Conservation (phyloP, 2,797 vertebrate genomes). For the Schizopygopsis pylzovi region DNA sequence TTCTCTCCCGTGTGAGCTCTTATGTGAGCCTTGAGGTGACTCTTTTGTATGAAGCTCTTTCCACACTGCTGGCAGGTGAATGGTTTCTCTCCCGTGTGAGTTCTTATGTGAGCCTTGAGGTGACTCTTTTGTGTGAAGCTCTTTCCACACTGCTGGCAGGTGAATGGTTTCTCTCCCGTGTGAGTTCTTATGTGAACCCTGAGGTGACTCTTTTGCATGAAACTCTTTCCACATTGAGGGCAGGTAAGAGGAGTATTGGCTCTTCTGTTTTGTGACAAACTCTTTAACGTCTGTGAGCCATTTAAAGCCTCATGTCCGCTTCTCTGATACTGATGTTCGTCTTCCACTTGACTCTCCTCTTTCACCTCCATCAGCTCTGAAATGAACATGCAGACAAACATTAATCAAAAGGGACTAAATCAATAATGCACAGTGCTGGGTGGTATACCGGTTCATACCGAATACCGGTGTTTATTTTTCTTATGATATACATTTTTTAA, state of each 20-base stretch:
- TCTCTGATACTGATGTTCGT: not conserved
- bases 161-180: too few relatives aligned
- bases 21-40: slow-evolving; percentile 6
- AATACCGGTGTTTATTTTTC: too few relatives aligned
- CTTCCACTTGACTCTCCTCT: not conserved
- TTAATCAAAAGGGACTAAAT: not conserved
- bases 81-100: not conserved
- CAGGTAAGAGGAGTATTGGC: not conserved
- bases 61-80: slow-evolving; percentile 6
- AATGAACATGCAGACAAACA: not conserved
- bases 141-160: too few relatives aligned
- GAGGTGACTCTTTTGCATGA: not conserved
- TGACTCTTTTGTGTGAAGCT: too few relatives aligned
- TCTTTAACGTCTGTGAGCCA: not conserved
- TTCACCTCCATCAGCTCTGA: not conserved
- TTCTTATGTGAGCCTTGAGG: not conserved
- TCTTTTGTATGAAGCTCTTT: slow-evolving; percentile 7
- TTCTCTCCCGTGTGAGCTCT: slow-evolving; percentile 6
- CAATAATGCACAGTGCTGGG: too few relatives aligned
- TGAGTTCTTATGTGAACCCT: too few relatives aligned
- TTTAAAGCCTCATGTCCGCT: not conserved
- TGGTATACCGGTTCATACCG: too few relatives aligned
- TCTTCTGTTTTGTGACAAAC: not conserved
- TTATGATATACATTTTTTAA: too few relatives aligned
- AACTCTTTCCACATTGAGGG: not conserved